Evolutionary conservation across 2,888 invertebrate species (phyloP).

Genomic region (Elegia similella): DNA sequence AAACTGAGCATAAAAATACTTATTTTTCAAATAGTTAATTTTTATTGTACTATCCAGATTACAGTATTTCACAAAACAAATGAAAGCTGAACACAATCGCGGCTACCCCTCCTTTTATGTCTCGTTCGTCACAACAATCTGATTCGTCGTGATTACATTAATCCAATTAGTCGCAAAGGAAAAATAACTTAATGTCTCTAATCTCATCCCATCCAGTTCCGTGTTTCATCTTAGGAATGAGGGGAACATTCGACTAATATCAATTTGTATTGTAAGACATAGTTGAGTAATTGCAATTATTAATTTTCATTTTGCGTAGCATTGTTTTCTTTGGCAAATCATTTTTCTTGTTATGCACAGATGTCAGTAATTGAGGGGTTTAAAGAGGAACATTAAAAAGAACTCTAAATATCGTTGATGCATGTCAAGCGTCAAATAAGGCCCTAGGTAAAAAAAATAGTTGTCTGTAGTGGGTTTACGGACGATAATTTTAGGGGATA

Average conservation of each 20-base stretch:
- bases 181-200: conserved; percentile 41
- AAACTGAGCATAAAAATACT: no score
- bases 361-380: no score
- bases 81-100: conserved; percentile 16
- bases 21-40: background rate
- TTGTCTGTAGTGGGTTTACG: no score
- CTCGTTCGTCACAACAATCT: conserved; percentile 48
- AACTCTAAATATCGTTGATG: no score
- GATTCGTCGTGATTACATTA: conserved; percentile 51
- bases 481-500: no score
- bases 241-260: background rate
- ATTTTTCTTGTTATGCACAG: no score
- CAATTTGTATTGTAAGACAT: background rate
- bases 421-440: no score
- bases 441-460: no score
- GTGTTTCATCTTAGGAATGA: background rate
- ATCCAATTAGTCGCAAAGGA: conserved; percentile 44
- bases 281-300: background rate
- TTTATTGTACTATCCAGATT: background rate
- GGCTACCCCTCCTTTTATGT: conserved; percentile 34
- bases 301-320: no score
- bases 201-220: conserved; percentile 22
- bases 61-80: background rate
- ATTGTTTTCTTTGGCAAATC: no score
- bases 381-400: no score